Base-by-base conservation (phyloP, 1,140 invertebrate genomes). In the Saccostrea cuccullata region DNA sequence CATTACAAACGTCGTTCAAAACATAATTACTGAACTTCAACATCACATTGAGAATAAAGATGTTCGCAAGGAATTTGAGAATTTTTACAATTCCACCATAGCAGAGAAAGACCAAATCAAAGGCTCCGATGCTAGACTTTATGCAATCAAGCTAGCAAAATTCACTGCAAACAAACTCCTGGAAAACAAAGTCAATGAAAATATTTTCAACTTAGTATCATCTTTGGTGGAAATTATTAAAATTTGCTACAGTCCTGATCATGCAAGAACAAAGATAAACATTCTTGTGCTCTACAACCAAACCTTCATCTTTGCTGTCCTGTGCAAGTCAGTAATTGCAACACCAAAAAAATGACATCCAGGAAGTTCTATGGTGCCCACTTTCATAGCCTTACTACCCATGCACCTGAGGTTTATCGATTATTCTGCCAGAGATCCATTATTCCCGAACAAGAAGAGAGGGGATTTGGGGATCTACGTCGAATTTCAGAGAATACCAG, bases 41-140 rank as follows among this genome's bases (percentile, higher is more conserved):
- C 40, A 47, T 47, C 40, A 47, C 40, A 47, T 47, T 47, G 40
- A 47, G 6, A 47, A 47, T 47, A 47, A 47, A 47, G 40, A 47
- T 3, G 40, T 47, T 47, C 40, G 40, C 2, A 47, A 47, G 40
- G 40, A 47, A 6, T 47, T 47, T 47, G 40, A 47, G 6, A 47
- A 47, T 47, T 47, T 47, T 6, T 47, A 47, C 40, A 47, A 47
- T 47, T 47, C 40, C 40, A 47, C 40, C 40, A 47, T 47, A 3
- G 40, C 40, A 47, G 6, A 47, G 6, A 47, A 47, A 47, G 6
- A 47, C 40, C 40, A 47, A 47, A 47, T 47, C 40, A 47, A 26
- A 82, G 30, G 64, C 60, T 88, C 82, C 23, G 87, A 88, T 84
- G 87, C 87, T 5, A 64, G 87, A 47, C 55, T 88, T 23, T 85